Conservation (phyloP, 2,113 vertebrate genomes). For the Crotalus horridus region DNA sequence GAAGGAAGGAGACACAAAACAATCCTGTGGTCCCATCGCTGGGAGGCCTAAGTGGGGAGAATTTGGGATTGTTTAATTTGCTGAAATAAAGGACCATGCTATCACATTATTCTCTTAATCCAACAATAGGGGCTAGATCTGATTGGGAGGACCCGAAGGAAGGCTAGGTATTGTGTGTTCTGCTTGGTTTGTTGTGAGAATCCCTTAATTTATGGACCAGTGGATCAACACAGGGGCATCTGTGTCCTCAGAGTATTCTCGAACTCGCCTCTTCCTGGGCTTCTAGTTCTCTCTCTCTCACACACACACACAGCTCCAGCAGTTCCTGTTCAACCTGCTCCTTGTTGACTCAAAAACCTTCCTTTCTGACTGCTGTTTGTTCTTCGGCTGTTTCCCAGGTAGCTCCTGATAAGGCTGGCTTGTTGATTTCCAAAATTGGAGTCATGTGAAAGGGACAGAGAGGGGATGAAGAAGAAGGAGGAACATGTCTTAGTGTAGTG, state of each 20-base stretch:
- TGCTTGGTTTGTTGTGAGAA: background rate
- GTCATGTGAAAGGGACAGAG: background rate
- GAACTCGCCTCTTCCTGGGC: background rate
- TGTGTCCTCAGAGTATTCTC: background rate
- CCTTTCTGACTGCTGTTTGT: constrained; percentile 8
- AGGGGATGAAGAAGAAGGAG: too few species aligned
- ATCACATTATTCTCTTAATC: background rate
- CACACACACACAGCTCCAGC: too few species aligned
- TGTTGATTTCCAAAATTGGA: background rate
- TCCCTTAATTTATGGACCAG: background rate
- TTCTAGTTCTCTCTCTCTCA: background rate
- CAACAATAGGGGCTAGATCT: background rate
- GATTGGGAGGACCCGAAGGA: background rate
- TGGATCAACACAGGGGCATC: background rate
- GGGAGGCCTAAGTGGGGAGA: background rate
- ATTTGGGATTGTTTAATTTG: background rate
- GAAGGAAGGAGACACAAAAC: background rate
- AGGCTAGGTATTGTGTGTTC: background rate
- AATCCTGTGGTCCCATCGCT: background rate
- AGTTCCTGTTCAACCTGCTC: background rate
- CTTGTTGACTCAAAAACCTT: constrained; percentile 8
- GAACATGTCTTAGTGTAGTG: background rate
- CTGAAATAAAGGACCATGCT: background rate
- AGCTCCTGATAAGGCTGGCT: constrained; percentile 6
- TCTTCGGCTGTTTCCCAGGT: constrained; percentile 28